Evolutionary conservation across 2,113 vertebrate genomes (phyloP), one percentile per base, ranked within the genome.

Genomic region (Verasper variegatus): DNA sequence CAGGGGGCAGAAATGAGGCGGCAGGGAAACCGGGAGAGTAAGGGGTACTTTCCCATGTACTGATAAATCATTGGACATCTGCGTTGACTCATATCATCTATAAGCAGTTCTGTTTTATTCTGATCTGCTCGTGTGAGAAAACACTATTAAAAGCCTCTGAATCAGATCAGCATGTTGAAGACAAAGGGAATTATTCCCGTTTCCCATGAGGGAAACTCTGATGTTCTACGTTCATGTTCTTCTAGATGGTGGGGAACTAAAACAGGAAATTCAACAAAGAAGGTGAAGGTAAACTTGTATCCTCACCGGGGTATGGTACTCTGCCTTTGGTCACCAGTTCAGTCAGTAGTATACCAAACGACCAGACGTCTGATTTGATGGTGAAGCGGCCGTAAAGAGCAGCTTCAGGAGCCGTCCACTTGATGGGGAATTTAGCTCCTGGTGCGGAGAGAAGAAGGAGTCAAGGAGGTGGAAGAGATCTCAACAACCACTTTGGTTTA

Each of bases 371-470:
- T 0, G 98, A 99, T 92, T 99, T 99, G 92, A 99, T 99, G 40
- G 98, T 99, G 87, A 99, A 99, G 84, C 98, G 95, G 67, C 97
- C 98, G 49, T 98, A 99, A n/a, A 99, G 86, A 0, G 98, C 98
- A 26, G 98, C 98, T 85, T 99, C 98, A 2, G 98, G 97, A 74
- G 98, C 98, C 0, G 98, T 99, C 98, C 98, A 99, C 87, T 99
- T 99, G 91, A 99, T 99, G 77, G 98, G 98, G 89, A 99, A 99
- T 91, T 99, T 99, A 80, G 98, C 98, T 86, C 98, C 98, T 99
- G 86, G 10, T 86, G 54, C 23, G 42, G 18, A 26, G 8, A 61
- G 56, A 49, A 86, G 11, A 23, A 27, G 9, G 13, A 71, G 37
- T 63, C 27, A 68, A 60, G 5, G 5, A 17, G 23, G 10, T 21